Base-by-base conservation (phyloP, 2,888 invertebrate genomes). In the Dasypolia templi region DNA sequence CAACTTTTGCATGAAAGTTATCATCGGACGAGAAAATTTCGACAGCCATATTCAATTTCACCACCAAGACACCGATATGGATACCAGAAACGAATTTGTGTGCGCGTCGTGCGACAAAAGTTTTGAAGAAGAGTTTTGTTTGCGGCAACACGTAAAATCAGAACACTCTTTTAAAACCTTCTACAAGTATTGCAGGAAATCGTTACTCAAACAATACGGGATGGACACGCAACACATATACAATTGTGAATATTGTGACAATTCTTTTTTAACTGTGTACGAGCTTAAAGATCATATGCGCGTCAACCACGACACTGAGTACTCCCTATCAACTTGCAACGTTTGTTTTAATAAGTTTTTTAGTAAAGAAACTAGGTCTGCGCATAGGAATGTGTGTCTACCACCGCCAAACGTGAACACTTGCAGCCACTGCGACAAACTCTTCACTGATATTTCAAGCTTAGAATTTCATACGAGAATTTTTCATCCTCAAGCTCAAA, bases 331-430 rank as follows among this genome's bases (percentile, higher is more conserved):
- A 0, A 92, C 91, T 0, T 95, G 95, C 68, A 95, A 95, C 70
- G 95, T 95, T 0, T 95, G 95, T 56, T 95, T 94, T 67, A 88
- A 81, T 11, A 95, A 93, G 76, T 95, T 95, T 71, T 93, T 89
- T 64, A 92, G 91, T 19, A 92, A 92, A 51, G 93, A 94, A 79
- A 88, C 91, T 0, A 89, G 94, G 64, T 14, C 35, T 0, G 89
- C 91, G 0, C 95, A 95, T 68, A 94, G 89, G 65, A 92, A 89
- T 72, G 82, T 87, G 0, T 95, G 95, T 61, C 17, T 93, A 0
- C 93, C 94, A 0, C 95, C 95, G 0, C 83, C 88, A 0, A 87
- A 93, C 35, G 94, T 91, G 0, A 91, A 95, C 63, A 75, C 89
- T 19, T 95, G 95, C 77, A 90, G 88, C 3, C 88, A 92, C 9